Percentiles rank a stretch among this genome's conserved stretches.
phyloP scores from a whole-genome alignment of 2,888 invertebrate species.

The Eupithecia tripunctaria region DNA sequence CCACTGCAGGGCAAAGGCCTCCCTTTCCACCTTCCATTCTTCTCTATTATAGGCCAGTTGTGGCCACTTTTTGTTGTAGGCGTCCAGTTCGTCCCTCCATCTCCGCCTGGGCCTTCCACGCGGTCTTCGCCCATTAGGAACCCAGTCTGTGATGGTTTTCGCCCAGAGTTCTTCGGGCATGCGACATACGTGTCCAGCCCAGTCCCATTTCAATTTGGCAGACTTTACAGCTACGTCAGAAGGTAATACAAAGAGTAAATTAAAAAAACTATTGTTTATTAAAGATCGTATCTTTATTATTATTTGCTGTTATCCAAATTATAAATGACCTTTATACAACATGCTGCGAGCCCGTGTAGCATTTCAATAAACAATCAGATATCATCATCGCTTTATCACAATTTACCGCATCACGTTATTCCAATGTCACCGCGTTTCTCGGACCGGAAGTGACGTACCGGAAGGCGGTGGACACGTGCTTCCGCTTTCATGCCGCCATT shows the following conservation, averaged over 20 bases:
- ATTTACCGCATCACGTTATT: slow-evolving; percentile 24
- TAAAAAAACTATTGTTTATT: background rate
- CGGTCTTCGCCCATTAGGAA: no score
- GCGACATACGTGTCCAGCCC: no score
- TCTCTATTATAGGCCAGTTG: no score
- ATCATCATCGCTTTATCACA: slow-evolving; percentile 18
- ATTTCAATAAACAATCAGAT: slow-evolving; percentile 12
- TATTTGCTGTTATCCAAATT: background rate
- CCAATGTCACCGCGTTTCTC: slow-evolving; percentile 35
- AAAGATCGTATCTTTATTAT: background rate
- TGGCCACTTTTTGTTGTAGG: no score
- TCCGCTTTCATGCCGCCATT: slow-evolving; percentile 34
- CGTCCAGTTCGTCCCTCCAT: no score
- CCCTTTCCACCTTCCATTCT: no score
- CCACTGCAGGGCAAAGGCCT: no score
- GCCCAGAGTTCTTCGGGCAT: no score
- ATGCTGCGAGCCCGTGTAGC: slow-evolving; percentile 2
- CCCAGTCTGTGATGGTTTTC: no score
- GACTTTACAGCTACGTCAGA: no score
- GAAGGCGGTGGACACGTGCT: slow-evolving; percentile 36
- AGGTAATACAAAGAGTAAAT: background rate
- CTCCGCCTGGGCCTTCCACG: no score
- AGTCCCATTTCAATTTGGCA: no score
- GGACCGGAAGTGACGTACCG: slow-evolving; percentile 32
- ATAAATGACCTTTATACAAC: background rate